These are phyloP conservation scores for Carcina quercana DNA, from an alignment of 2,888 invertebrate genomes.

Conservation along the genomic window DNA sequence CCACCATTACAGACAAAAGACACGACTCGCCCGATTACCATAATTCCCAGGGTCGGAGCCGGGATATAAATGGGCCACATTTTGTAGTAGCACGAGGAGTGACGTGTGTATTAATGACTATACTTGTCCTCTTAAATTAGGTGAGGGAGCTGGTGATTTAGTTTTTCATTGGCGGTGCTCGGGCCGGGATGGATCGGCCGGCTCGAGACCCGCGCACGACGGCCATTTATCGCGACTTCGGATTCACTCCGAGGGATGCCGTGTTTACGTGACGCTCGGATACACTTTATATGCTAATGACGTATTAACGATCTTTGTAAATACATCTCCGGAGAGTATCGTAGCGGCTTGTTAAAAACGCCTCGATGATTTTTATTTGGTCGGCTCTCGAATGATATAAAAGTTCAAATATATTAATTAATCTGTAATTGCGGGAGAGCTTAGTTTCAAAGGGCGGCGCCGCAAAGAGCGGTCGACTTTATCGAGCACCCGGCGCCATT, in stretches of 20 bases:
- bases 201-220: slow-evolving; percentile 11
- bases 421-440: slow-evolving; percentile 59
- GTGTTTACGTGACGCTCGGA: slow-evolving; percentile 1
- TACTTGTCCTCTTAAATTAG: slow-evolving; percentile 73
- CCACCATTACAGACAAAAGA: slow-evolving; percentile 73
- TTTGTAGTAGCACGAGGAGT: slow-evolving; percentile 70
- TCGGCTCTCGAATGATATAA: slow-evolving; percentile 18
- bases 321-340: slow-evolving; percentile 5
- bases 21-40: slow-evolving; percentile 72
- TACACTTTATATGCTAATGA: slow-evolving; percentile 1
- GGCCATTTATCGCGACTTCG: not conserved
- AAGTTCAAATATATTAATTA: slow-evolving; percentile 51
- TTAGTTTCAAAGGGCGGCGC: slow-evolving; percentile 46
- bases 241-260: slow-evolving; percentile 2
- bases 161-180: slow-evolving; percentile 58
- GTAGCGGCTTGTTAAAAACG: not conserved
- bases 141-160: slow-evolving; percentile 66
- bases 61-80: slow-evolving; percentile 70
- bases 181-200: slow-evolving; percentile 23
- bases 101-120: slow-evolving; percentile 73
- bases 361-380: not conserved
- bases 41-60: slow-evolving; percentile 67
- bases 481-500: slow-evolving; percentile 52
- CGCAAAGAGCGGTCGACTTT: slow-evolving; percentile 52
- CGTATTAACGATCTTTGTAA: slow-evolving; percentile 16